These are phyloP conservation scores for Trichopria drosophilae DNA, from an alignment of 2,888 invertebrate genomes.

Conservation along the genomic window DNA sequence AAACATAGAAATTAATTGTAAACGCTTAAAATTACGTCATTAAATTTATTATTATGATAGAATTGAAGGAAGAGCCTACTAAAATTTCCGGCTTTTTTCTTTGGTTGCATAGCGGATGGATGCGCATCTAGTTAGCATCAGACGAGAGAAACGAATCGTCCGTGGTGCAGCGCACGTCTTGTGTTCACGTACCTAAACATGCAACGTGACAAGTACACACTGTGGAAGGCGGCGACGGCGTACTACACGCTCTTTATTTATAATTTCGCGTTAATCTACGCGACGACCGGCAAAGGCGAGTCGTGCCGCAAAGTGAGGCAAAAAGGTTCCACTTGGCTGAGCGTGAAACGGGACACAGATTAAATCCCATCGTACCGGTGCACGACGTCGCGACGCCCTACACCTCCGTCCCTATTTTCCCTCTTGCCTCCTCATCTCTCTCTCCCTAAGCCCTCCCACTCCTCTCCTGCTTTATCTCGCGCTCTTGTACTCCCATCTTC, in stretches of 20 bases:
- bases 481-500: conserved; percentile 20
- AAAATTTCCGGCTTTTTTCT: too few relatives aligned
- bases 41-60: too few relatives aligned
- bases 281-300: conserved; percentile 58
- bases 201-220: too few relatives aligned
- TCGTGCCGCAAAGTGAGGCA: conserved; percentile 58
- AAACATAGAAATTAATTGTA: too few relatives aligned
- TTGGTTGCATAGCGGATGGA: too few relatives aligned
- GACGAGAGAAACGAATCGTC: conserved; percentile 37
- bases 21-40: too few relatives aligned
- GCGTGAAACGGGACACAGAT: conserved; percentile 64
- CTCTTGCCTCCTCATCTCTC: conserved; percentile 25
- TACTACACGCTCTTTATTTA: conserved; percentile 55
- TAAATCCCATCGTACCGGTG: conserved; percentile 61
- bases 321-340: conserved; percentile 62
- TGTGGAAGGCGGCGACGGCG: conserved; percentile 21
- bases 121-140: too few relatives aligned
- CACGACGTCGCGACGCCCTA: conserved; percentile 50
- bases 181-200: too few relatives aligned
- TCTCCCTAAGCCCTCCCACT: conserved; percentile 9
- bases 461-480: conserved; percentile 14
- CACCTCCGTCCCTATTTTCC: conserved; percentile 33
- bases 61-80: conserved; percentile 24
- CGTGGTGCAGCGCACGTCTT: conserved; percentile 41
- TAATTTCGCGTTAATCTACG: conserved; percentile 62